Base-by-base conservation (phyloP, 2,113 vertebrate genomes). In the Eurypyga helias region DNA sequence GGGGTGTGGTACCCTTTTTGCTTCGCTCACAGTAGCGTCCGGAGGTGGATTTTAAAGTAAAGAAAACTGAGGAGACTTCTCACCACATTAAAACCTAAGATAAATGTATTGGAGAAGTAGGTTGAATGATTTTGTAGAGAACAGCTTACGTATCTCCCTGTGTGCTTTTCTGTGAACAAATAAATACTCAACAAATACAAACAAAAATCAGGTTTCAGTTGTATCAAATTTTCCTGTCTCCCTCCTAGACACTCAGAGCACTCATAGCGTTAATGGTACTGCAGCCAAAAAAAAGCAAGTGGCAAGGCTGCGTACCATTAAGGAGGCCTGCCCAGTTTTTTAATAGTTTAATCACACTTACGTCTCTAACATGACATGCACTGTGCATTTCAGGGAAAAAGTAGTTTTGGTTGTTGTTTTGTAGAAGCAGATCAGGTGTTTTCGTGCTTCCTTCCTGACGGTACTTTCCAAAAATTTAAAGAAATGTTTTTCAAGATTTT, bases 221-320 rank as follows among this genome's bases (percentile, higher is more conserved):
- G 17, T 57, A 24, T 60, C 2, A 54, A 85, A 23, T 9, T 2
- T 0, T 52, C 36, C 61, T 10, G 15, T 34, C 28, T 65, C 20
- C 36, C 10, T 52, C 48, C 34, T 19, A 8, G 60, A 17, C 18
- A 3, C 10, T 51, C 17, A 4, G 14, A 87, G 65, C 26, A 4
- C 29, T 52, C 3, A 0, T 33, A 13, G 24, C 29, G 45, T 72
- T 80, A 13, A 16, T 28, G 7, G 8, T 49, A 12, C 17, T 87
- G 70, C 52, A 67, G 31, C 21, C 4, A 15, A 60, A 57, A 31
- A 0, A 0, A 45, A 70, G 17, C 25, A 29, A 11, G 28, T 4
- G 21, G 54, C 62, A 45, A 10, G 72, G 52, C 48, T 72, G 38
- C 1, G 0, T 5, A 0, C 28, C 0, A 7, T 7, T 31, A 33